A percentile compares a stretch with the other conserved stretches of the same genome.
These are phyloP conservation scores for Bufotes viridis DNA, from an alignment of 2,797 vertebrate species.

Conservation along the genomic window DNA sequence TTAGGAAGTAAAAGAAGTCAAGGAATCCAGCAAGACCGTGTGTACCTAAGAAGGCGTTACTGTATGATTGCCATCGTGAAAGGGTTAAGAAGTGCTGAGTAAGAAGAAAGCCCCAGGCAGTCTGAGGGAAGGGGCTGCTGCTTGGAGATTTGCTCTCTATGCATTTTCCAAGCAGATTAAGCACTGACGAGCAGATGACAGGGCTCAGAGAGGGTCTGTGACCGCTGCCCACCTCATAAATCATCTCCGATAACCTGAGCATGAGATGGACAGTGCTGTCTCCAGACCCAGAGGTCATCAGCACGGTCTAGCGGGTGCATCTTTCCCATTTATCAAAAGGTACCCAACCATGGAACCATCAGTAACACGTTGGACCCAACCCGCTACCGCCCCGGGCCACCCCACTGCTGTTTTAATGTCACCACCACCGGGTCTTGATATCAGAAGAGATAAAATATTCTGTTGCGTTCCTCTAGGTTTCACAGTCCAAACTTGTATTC, in stretches of 20 bases:
- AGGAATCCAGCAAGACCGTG: not conserved
- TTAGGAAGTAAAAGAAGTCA: not conserved
- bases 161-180: slow-evolving; percentile 50
- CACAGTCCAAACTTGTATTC: slow-evolving; percentile 1
- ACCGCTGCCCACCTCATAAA: slow-evolving; percentile 34
- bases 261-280: slow-evolving; percentile 26
- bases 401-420: too few species aligned
- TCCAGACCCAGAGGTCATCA: slow-evolving; percentile 26
- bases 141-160: slow-evolving; percentile 30
- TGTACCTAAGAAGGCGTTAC: not conserved
- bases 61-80: not conserved
- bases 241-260: slow-evolving; percentile 41
- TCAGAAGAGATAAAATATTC: slow-evolving; percentile 12
- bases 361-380: not conserved
- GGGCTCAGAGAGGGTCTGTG: slow-evolving; percentile 10
- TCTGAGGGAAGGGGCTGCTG: not conserved
- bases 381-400: not conserved
- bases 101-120: slow-evolving; percentile 23
- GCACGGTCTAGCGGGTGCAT: not conserved
- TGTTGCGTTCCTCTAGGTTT: not conserved
- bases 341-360: not conserved
- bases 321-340: slow-evolving; percentile 13
- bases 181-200: slow-evolving; percentile 41
- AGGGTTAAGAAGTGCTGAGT: slow-evolving; percentile 18
- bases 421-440: not conserved